phyloP scores from a whole-genome alignment of 2,797 vertebrate genomes.

The Anomalospiza imberbis region DNA sequence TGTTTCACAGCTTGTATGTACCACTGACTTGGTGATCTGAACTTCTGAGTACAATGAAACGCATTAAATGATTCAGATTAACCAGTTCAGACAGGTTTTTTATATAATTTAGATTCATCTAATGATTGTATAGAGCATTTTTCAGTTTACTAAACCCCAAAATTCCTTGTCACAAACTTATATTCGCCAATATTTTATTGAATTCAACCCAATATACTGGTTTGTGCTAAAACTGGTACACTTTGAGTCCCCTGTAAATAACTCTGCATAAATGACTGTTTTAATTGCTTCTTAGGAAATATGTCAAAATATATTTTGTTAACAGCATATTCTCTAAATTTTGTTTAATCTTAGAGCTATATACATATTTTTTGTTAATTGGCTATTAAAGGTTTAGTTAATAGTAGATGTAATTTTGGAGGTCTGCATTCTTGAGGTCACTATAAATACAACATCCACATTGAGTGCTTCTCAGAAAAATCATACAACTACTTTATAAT shows the following conservation, averaged over 20 bases:
- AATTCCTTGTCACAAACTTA: slow-evolving; percentile 32
- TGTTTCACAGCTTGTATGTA: slow-evolving; percentile 59
- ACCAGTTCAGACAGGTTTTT: slow-evolving; percentile 38
- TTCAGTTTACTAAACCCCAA: slow-evolving; percentile 50
- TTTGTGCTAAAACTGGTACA: slow-evolving; percentile 51
- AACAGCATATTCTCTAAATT: slow-evolving; percentile 65
- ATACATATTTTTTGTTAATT: slow-evolving; percentile 58
- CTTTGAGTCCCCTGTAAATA: slow-evolving; percentile 71
- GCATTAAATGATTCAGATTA: slow-evolving; percentile 51
- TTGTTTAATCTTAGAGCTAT: slow-evolving; percentile 65
- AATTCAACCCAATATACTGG: slow-evolving; percentile 39
- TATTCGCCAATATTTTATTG: slow-evolving; percentile 38
- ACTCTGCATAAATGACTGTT: slow-evolving; percentile 64
- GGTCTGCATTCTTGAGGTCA: slow-evolving; percentile 14
- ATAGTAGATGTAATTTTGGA: slow-evolving; percentile 53
- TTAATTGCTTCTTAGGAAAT: slow-evolving; percentile 67
- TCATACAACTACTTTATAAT: slow-evolving; percentile 10
- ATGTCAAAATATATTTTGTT: slow-evolving; percentile 60
- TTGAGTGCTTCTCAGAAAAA: slow-evolving; percentile 41
- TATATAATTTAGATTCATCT: slow-evolving; percentile 46
- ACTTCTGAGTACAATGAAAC: slow-evolving; percentile 61
- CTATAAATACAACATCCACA: slow-evolving; percentile 17
- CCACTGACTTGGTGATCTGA: slow-evolving; percentile 61
- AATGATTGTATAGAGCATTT: slow-evolving; percentile 44
- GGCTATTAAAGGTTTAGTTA: slow-evolving; percentile 50